Evolutionary conservation across 2,888 invertebrate species (phyloP), one percentile per base, ranked within the genome.

Genomic region (Polydesmus complanatus): DNA sequence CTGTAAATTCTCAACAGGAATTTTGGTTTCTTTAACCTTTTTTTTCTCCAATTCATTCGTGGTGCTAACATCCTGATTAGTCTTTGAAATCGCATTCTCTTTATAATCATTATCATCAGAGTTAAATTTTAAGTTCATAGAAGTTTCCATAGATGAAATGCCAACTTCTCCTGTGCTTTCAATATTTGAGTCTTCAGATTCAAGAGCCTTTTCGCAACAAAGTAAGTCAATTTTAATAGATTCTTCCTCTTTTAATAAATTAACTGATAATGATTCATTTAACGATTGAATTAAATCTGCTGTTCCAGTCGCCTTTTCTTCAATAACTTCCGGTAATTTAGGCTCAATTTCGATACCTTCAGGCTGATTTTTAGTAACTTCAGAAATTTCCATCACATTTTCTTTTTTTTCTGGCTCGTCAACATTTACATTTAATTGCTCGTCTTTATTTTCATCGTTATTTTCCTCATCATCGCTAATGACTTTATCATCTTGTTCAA

Each of bases 371-470:
- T 18, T 52, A n/a, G 14, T 52, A 11, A 18, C 14, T 52, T 52
- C 18, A n/a, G 14, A n/a, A 52, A 52, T 19, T n/a, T 52, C 18
- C 21, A 52, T n/a, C 11, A 14, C 19, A 11, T 52, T 52, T 52
- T n/a, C n/a, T n/a, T 58, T 58, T 25, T 50, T 50, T 58, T 50
- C n/a, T 2, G 53, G 18, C 27, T 22, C 49, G 53, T 21, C 53
- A 19, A 8, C 19, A 27, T 50, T 27, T 27, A n/a, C 19, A 11
- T 27, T 52, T 18, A 18, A 18, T 50, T 22, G 18, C 26, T 51
- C 58, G 3, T 51, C 53, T 11, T 59, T 56, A 55, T 50, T 62
- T n/a, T 57, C 63, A 27, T 60, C 62, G 26, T 67, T 58, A 54
- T 54, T 54, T 47, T 57, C 61, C 23, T 58, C 61, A 19, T 56